Percentiles rank a stretch among this genome's conserved stretches.
Evolutionary conservation across 92 coral and sea anemone genomes (phyloP).

Genomic region (Heliopora coerulea): DNA sequence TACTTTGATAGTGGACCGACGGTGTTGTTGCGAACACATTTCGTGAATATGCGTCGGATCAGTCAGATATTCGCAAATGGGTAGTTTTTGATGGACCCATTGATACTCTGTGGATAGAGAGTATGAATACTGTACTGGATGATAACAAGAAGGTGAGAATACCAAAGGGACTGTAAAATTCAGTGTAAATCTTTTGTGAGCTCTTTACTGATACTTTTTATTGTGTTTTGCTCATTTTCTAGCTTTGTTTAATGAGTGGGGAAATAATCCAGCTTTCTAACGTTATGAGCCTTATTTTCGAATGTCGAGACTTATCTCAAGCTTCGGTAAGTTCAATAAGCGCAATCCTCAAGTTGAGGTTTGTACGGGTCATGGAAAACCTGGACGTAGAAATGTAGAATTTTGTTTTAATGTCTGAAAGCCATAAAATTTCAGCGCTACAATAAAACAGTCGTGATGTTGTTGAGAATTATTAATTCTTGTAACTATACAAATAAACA

Average conservation of each 20-base stretch:
- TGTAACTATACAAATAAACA: too few species aligned
- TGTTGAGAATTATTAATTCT: too few species aligned
- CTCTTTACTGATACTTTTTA: neutral
- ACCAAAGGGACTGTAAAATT: neutral
- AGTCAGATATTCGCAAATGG: constrained; percentile 94
- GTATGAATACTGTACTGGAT: constrained; percentile 99
- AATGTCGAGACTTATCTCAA: constrained; percentile 95
- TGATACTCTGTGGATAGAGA: constrained; percentile 98
- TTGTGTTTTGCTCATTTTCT: constrained; percentile 5
- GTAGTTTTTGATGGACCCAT: constrained; percentile 99
- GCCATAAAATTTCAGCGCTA: too few species aligned
- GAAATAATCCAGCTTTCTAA: constrained; percentile 97
- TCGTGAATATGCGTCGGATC: constrained; percentile 99
- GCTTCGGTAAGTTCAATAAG: constrained; percentile 99
- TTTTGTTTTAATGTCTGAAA: too few species aligned
- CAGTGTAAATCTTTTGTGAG: too few species aligned
- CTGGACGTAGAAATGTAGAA: too few species aligned
- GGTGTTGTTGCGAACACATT: constrained; percentile 99
- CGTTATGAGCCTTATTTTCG: constrained; percentile 97
- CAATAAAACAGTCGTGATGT: too few species aligned
- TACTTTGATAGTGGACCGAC: constrained; percentile 84
- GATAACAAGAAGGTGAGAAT: constrained; percentile 90
- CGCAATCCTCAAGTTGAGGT: neutral
- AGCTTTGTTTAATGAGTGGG: constrained; percentile 99
- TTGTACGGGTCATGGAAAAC: too few species aligned